These are phyloP conservation scores for Laticauda colubrina DNA, from an alignment of 2,113 vertebrate genomes.

Conservation along the genomic window DNA sequence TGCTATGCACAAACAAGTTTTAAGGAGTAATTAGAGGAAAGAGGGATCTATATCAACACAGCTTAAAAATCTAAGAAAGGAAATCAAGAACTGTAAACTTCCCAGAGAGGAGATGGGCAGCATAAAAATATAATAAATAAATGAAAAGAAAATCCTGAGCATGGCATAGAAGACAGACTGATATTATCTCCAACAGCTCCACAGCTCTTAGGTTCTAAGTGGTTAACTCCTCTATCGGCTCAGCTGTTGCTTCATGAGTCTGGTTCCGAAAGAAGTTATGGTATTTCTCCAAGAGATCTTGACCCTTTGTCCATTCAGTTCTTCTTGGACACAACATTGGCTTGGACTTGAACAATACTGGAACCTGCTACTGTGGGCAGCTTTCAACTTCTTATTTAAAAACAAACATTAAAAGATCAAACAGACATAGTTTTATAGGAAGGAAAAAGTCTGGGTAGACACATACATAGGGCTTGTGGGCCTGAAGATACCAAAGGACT, in stretches of 20 bases:
- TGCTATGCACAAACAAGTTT: not conserved
- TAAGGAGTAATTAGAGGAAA: not conserved
- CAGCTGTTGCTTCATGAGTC: not conserved
- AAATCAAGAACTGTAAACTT: not conserved
- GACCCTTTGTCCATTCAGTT: not conserved
- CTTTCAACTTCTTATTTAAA: not conserved
- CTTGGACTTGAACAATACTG: not conserved
- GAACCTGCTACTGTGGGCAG: not conserved
- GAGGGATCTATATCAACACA: not conserved
- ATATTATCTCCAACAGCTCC: not conserved
- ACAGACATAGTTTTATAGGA: not conserved
- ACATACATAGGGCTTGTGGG: not conserved
- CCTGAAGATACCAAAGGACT: not conserved
- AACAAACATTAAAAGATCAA: not conserved
- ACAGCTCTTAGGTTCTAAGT: not conserved
- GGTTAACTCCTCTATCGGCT: not conserved
- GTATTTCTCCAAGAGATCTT: not conserved
- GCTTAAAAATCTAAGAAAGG: not conserved
- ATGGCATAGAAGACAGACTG: not conserved
- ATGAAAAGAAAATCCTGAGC: not conserved
- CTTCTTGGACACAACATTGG: not conserved
- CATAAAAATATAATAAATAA: not conserved
- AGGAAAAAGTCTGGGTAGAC: not conserved
- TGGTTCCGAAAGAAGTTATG: not conserved
- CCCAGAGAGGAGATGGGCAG: not conserved